A percentile compares a stretch with the other conserved stretches of the same genome.
phyloP scores from a whole-genome alignment of 2,113 vertebrate genomes.

The Corythoichthys intestinalis region DNA sequence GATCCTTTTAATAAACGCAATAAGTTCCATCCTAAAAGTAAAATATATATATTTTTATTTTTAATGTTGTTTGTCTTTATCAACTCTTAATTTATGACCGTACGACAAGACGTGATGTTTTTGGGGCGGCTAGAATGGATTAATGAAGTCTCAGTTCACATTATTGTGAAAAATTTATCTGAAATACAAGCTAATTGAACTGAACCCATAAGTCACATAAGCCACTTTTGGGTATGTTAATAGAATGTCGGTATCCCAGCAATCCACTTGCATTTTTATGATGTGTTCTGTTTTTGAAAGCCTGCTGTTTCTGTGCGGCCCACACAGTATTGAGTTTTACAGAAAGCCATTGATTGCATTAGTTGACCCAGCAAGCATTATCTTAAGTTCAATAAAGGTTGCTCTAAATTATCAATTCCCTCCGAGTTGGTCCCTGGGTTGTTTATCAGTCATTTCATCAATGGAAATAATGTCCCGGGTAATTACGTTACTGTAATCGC shows the following conservation, averaged over 20 bases:
- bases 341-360: constrained; percentile 55
- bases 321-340: constrained; percentile 25
- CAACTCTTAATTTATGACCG: too few relatives aligned
- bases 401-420: constrained; percentile 45
- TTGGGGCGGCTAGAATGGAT: background rate
- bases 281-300: constrained; percentile 35
- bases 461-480: constrained; percentile 19
- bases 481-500: constrained; percentile 13
- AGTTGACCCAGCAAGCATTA: constrained; percentile 25
- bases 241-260: constrained; percentile 34
- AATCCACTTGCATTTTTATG: constrained; percentile 39
- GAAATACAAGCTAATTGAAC: background rate
- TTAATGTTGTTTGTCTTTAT: too few relatives aligned
- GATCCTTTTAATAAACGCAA: too few relatives aligned
- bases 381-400: constrained; percentile 29
- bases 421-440: constrained; percentile 14
- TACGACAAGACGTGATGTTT: constrained; percentile 9
- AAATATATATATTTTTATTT: too few relatives aligned
- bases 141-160: background rate
- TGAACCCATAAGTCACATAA: constrained; percentile 12
- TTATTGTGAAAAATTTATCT: background rate
- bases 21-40: too few relatives aligned
- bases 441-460: constrained; percentile 31
- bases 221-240: constrained; percentile 24
- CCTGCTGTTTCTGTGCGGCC: background rate